Percentiles rank a stretch among this genome's conserved stretches.
Conservation (phyloP, 1,140 invertebrate species). For the Heliconius hermathena region DNA sequence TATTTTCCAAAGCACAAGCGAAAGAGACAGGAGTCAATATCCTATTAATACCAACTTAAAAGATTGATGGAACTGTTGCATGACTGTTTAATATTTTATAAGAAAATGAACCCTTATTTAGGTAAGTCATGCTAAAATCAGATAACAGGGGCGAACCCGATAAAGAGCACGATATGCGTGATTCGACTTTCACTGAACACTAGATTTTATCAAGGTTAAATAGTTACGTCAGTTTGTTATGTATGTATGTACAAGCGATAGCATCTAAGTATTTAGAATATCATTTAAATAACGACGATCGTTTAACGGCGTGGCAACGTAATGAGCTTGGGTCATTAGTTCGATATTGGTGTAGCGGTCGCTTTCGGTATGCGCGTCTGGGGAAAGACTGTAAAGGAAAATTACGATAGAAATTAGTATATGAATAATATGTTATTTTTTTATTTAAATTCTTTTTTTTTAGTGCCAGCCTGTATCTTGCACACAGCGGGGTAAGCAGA, state of each 20-base stretch:
- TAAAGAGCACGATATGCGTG: conserved; percentile 32
- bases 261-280: conserved; percentile 7
- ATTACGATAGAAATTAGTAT: neutral
- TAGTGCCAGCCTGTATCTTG: too few species aligned
- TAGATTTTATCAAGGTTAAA: conserved; percentile 23
- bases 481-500: too few species aligned
- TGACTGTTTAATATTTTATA: conserved; percentile 41
- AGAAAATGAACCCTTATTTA: conserved; percentile 21
- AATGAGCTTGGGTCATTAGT: conserved; percentile 10
- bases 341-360: neutral
- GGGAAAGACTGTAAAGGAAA: neutral
- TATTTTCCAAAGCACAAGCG: neutral
- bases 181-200: conserved; percentile 26
- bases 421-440: neutral
- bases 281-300: conserved; percentile 12
- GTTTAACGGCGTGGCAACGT: neutral
- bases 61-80: conserved; percentile 54
- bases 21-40: conserved; percentile 3
- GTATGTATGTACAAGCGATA: conserved; percentile 5
- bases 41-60: conserved; percentile 26
- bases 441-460: too few species aligned
- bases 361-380: neutral
- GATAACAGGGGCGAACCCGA: conserved; percentile 21
- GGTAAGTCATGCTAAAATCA: conserved; percentile 30
- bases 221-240: conserved; percentile 6